A percentile compares a stretch with the other conserved stretches of the same genome.
Evolutionary conservation across 1,140 invertebrate species (phyloP).

Genomic region (Sarcophaga bullata): DNA sequence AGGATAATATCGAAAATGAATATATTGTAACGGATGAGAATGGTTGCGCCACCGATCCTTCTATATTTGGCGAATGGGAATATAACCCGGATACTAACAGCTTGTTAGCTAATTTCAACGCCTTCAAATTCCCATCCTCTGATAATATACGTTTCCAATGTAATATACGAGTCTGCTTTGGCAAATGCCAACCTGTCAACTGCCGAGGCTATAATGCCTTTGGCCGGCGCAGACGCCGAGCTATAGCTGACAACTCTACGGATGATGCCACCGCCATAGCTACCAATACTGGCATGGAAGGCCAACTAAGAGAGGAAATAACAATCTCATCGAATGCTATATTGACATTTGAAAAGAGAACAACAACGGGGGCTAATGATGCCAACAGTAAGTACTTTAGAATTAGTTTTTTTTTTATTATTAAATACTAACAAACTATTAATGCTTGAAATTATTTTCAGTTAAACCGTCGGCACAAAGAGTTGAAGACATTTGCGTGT

Average conservation of each 20-base stretch:
- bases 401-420: background rate
- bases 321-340: conserved; percentile 93
- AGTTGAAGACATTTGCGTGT: conserved; percentile 90
- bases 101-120: conserved; percentile 88
- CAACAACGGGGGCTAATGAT: conserved; percentile 73
- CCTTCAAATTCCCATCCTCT: conserved; percentile 95
- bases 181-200: conserved; percentile 94
- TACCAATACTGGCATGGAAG: conserved; percentile 71
- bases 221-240: conserved; percentile 79
- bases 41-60: conserved; percentile 91
- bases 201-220: conserved; percentile 91
- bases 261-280: conserved; percentile 69
- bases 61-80: conserved; percentile 93
- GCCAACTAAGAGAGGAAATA: conserved; percentile 90
- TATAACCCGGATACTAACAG: conserved; percentile 85
- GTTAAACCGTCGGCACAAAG: conserved; percentile 72
- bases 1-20: conserved; percentile 88
- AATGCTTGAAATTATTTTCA: conserved; percentile 40
- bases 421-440: background rate
- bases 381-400: conserved; percentile 72
- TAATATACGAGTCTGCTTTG: conserved; percentile 94
- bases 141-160: conserved; percentile 96
- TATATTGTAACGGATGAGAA: conserved; percentile 94
- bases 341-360: conserved; percentile 85
- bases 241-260: conserved; percentile 70